Evolutionary conservation across 2,797 vertebrate genomes (phyloP).

Genomic region (Alca torda): DNA sequence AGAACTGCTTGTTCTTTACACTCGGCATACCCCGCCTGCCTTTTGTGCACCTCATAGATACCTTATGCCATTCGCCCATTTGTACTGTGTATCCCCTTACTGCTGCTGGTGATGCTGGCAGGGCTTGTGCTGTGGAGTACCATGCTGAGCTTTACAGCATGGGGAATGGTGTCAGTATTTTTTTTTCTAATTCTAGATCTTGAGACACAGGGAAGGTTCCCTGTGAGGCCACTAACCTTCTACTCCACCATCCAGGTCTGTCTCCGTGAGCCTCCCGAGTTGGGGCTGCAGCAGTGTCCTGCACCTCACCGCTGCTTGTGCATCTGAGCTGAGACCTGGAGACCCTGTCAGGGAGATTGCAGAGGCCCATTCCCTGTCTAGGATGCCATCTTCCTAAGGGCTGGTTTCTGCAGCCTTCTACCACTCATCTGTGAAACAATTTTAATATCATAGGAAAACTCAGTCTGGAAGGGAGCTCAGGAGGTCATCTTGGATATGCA

Average conservation of each 20-base stretch:
- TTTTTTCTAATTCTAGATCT: neutral
- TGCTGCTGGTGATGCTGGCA: neutral
- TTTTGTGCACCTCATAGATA: rapidly evolving
- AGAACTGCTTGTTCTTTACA: neutral
- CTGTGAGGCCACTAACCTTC: neutral
- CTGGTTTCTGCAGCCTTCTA: neutral
- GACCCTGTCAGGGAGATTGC: neutral
- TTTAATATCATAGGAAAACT: neutral
- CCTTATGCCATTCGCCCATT: neutral
- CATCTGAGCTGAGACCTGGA: neutral
- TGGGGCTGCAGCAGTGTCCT: neutral
- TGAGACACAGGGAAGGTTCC: neutral
- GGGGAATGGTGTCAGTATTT: rapidly evolving
- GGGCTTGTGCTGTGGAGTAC: neutral
- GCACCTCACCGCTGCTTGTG: rapidly evolving
- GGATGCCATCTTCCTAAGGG: neutral
- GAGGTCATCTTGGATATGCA: neutral
- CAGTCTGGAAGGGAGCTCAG: rapidly evolving
- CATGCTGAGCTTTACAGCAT: rapidly evolving
- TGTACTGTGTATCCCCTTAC: too few relatives aligned
- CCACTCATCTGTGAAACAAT: neutral
- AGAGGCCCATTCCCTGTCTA: neutral
- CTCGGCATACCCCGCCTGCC: too few relatives aligned
- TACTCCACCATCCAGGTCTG: neutral
- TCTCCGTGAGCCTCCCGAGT: rapidly evolving